Conservation (phyloP, 2,797 vertebrate genomes). For the Sciurus carolinensis region DNA sequence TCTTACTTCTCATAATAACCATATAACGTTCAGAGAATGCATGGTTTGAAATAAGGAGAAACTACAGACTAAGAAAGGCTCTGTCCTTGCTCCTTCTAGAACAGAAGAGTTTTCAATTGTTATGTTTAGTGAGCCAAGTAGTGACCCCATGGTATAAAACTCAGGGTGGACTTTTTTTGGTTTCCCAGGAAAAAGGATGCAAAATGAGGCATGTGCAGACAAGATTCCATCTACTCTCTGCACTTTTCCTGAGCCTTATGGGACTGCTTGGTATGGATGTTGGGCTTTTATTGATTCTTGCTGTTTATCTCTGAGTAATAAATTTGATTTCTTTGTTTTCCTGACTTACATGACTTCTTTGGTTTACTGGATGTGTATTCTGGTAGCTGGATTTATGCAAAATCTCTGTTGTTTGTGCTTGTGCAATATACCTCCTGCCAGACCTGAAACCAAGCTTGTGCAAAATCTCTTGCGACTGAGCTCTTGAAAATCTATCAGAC, state of each 20-base stretch:
- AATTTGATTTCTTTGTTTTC: not conserved
- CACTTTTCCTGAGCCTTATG: not conserved
- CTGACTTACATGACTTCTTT: not conserved
- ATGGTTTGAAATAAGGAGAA: not conserved
- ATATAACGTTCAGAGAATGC: too few relatives aligned
- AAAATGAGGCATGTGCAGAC: not conserved
- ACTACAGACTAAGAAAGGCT: not conserved
- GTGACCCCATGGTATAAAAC: not conserved
- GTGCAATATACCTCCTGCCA: not conserved
- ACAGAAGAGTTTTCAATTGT: not conserved
- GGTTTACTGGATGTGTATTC: not conserved
- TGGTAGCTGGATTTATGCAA: not conserved
- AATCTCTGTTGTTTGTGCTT: too few relatives aligned
- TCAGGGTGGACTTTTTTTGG: not conserved
- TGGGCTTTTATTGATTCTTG: not conserved
- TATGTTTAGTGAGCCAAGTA: not conserved
- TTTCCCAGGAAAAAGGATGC: not conserved
- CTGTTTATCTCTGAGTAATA: not conserved
- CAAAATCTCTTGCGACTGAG: too few relatives aligned
- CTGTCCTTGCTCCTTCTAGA: not conserved
- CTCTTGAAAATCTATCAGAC: not conserved
- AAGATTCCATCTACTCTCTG: not conserved
- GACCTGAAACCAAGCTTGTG: not conserved
- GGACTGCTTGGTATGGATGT: not conserved
- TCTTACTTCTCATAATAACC: not conserved